A percentile compares a stretch with the other conserved stretches of the same genome.
Conservation (phyloP, 2,113 vertebrate genomes). For the Rallus limicola region DNA sequence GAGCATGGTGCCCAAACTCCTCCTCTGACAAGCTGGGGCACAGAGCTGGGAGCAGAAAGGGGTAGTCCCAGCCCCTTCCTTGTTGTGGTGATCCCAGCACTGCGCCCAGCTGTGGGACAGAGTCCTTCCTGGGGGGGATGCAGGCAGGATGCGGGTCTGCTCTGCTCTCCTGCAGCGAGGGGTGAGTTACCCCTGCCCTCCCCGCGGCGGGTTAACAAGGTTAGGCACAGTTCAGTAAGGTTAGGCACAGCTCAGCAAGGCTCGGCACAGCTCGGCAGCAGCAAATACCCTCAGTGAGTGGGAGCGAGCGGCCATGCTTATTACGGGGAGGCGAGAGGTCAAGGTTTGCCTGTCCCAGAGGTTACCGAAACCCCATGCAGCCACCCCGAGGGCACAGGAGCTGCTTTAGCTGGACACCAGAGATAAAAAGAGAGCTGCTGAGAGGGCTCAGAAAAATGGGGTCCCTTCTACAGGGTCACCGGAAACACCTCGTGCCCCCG, state of each 20-base stretch:
- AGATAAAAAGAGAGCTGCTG: neutral
- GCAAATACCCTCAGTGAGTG: neutral
- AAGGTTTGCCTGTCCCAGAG: neutral
- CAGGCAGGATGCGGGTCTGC: fast-evolving
- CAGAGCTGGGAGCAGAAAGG: neutral
- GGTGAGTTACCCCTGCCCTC: neutral
- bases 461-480: neutral
- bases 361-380: neutral
- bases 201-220: neutral
- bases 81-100: neutral
- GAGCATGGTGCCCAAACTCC: neutral
- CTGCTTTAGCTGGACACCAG: neutral
- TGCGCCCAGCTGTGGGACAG: neutral
- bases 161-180: neutral
- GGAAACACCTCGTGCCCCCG: neutral
- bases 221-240: neutral
- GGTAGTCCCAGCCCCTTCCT: neutral
- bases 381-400: neutral
- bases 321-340: neutral
- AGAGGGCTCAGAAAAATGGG: neutral
- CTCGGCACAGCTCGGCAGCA: neutral
- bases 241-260: neutral
- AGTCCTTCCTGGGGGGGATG: neutral
- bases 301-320: neutral
- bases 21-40: neutral